These are phyloP conservation scores for Heliocidaris tuberculata DNA, from an alignment of 35 echinoderm and acorn worm species.

Conservation along the genomic window DNA sequence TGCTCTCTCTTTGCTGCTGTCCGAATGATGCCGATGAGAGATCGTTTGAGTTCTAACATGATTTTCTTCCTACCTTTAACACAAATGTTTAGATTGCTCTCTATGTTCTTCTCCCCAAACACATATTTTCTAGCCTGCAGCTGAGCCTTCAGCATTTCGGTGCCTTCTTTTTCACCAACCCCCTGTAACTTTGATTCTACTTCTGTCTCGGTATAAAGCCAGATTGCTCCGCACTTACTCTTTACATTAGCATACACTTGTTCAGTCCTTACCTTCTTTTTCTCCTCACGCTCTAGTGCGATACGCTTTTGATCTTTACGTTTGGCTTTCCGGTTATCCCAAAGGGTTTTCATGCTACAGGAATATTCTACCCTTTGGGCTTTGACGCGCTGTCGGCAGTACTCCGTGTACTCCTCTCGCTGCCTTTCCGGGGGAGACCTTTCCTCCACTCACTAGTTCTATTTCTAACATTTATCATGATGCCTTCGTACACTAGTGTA, in stretches of 20 bases:
- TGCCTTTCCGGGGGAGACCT: constrained; percentile 14
- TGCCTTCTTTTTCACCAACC: background rate
- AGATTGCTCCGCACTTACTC: too few species aligned
- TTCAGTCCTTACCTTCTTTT: background rate
- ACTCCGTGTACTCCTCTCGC: too few species aligned
- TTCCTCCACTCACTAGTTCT: constrained; percentile 44
- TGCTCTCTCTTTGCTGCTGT: background rate
- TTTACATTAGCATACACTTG: too few species aligned
- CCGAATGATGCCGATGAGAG: background rate
- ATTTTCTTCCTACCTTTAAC: too few species aligned
- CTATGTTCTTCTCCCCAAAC: constrained; percentile 20
- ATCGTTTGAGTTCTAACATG: too few species aligned
- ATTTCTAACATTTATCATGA: constrained; percentile 45
- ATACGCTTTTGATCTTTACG: background rate
- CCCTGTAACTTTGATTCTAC: background rate
- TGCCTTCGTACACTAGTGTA: constrained; percentile 34
- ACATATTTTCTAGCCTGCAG: background rate
- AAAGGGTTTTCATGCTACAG: background rate
- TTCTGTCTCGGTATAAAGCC: constrained; percentile 3
- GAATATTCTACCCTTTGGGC: background rate
- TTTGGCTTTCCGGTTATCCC: background rate
- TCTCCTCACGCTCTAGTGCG: background rate
- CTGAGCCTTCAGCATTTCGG: background rate
- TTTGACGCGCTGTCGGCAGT: background rate
- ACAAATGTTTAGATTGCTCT: too few species aligned